Conservation (phyloP, 2,113 vertebrate genomes). For the Progne subis region DNA sequence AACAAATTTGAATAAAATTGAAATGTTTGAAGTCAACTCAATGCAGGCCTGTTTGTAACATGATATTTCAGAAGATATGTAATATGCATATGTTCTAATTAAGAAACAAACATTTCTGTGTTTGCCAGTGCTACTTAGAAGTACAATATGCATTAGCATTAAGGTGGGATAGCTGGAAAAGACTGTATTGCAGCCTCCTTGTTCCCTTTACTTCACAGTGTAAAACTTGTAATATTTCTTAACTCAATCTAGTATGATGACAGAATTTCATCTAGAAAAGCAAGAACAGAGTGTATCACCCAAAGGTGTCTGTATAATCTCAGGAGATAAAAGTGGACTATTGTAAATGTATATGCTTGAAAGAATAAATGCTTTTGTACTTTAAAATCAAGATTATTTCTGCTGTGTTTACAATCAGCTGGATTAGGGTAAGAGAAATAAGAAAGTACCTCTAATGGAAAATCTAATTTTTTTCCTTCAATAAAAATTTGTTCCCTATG, state of each 20-base stretch:
- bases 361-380: background rate
- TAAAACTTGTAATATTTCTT: background rate
- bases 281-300: background rate
- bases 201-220: background rate
- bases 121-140: background rate
- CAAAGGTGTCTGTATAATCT: background rate
- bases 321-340: background rate
- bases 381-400: background rate
- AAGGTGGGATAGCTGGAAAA: background rate
- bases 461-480: background rate
- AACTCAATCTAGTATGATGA: background rate
- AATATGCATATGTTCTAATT: background rate
- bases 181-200: background rate
- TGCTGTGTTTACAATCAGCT: background rate
- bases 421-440: background rate
- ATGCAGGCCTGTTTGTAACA: background rate
- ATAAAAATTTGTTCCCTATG: background rate
- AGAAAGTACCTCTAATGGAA: background rate
- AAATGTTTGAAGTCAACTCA: background rate
- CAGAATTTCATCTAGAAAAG: background rate
- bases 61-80: background rate
- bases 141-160: background rate
- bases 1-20: background rate
- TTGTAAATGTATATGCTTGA: background rate
- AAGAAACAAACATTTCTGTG: background rate